Percentiles rank a stretch among this genome's conserved stretches.
Conservation (phyloP, 2,888 invertebrate genomes). For the Strigamia maritima region DNA sequence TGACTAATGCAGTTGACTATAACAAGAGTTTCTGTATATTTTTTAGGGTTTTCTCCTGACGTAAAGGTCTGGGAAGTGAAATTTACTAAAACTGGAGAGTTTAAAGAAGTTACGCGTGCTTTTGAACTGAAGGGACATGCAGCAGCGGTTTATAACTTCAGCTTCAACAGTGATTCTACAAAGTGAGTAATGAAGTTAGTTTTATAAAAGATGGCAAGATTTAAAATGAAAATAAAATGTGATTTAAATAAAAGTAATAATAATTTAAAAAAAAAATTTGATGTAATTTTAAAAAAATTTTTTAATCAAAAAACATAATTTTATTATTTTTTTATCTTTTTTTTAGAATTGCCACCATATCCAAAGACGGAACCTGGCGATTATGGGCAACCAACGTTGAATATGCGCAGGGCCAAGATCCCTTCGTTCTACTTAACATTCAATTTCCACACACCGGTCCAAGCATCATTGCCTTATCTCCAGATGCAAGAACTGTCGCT, state of each 20-base stretch:
- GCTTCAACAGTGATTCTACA: slow-evolving; percentile 76
- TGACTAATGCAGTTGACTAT: no score
- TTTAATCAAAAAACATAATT: neutral
- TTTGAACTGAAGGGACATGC: slow-evolving; percentile 78
- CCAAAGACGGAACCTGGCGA: slow-evolving; percentile 84
- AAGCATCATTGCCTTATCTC: slow-evolving; percentile 67
- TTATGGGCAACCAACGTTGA: slow-evolving; percentile 85
- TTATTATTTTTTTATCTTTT: neutral
- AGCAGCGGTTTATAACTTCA: slow-evolving; percentile 75
- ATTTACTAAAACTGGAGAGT: slow-evolving; percentile 70
- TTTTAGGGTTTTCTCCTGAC: slow-evolving; percentile 65
- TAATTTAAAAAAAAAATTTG: no score
- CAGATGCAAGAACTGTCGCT: slow-evolving; percentile 72
- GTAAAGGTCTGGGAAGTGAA: slow-evolving; percentile 77
- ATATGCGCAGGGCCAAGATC: slow-evolving; percentile 72
- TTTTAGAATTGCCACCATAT: slow-evolving; percentile 70
- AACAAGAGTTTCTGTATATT: no score
- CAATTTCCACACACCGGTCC: slow-evolving; percentile 56
- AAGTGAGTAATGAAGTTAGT: no score
- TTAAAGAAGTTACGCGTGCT: slow-evolving; percentile 69
- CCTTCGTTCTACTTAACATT: slow-evolving; percentile 67
- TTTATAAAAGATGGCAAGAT: no score
- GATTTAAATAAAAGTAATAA: no score
- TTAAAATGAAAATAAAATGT: no score
- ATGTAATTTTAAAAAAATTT: no score